These are phyloP conservation scores for Sporophila hypoxantha DNA, from an alignment of 2,113 vertebrate species.

Conservation along the genomic window DNA sequence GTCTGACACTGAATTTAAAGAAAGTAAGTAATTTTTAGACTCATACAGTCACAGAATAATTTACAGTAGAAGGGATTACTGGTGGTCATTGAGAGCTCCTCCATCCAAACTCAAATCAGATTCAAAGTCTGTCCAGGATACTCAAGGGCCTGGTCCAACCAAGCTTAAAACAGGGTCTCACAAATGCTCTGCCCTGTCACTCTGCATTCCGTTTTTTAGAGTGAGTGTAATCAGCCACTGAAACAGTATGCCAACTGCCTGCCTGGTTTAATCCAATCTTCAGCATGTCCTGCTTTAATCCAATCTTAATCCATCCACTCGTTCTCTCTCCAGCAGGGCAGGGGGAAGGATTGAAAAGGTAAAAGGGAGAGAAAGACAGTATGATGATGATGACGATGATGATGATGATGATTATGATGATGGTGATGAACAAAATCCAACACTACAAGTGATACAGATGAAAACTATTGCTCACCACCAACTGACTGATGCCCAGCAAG, in stretches of 20 bases:
- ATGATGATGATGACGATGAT: too few species aligned
- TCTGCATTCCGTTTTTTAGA: not conserved
- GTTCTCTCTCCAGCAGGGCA: not conserved
- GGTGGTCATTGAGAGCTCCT: not conserved
- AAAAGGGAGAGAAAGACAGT: not conserved
- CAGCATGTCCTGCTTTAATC: not conserved
- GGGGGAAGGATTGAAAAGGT: not conserved
- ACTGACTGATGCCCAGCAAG: not conserved
- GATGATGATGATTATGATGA: not conserved
- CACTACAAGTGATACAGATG: not conserved
- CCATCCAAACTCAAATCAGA: not conserved
- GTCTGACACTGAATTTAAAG: not conserved
- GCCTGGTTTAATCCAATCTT: not conserved
- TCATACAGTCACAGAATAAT: not conserved
- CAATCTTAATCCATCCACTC: fast-evolving
- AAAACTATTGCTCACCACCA: not conserved
- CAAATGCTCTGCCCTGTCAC: not conserved
- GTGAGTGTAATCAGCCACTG: not conserved
- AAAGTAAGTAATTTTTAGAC: not conserved
- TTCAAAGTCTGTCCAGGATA: not conserved
- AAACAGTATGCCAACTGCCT: not conserved
- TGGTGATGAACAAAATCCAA: not conserved
- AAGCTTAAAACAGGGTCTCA: not conserved
- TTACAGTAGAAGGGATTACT: not conserved
- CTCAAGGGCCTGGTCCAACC: not conserved